These are phyloP conservation scores for Philhelius pedissequus DNA, from an alignment of 2,888 invertebrate genomes.

Conservation along the genomic window DNA sequence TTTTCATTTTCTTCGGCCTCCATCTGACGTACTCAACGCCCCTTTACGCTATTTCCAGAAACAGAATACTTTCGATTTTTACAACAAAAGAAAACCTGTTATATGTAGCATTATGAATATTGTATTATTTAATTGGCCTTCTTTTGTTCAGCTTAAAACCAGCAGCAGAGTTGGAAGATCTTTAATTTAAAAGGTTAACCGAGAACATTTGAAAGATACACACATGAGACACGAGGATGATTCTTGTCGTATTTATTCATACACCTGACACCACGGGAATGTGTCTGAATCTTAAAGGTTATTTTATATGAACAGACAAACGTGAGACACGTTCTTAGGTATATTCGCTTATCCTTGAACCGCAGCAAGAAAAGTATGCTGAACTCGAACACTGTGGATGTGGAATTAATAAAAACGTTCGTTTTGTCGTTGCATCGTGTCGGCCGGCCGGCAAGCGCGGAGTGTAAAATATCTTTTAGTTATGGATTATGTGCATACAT, in stretches of 20 bases:
- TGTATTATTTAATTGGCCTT: background rate
- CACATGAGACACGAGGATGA: background rate
- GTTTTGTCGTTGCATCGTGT: background rate
- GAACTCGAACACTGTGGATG: background rate
- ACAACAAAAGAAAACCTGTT: background rate
- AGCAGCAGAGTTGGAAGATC: background rate
- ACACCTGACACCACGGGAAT: background rate
- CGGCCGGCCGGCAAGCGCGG: no score
- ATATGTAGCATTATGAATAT: no score
- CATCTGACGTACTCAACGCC: background rate
- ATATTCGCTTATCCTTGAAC: slow-evolving; percentile 63
- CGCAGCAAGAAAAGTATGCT: slow-evolving; percentile 19
- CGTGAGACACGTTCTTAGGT: slow-evolving; percentile 26
- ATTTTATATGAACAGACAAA: slow-evolving; percentile 2
- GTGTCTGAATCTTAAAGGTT: slow-evolving; percentile 4
- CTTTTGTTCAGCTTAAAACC: background rate
- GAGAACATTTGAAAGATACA: background rate
- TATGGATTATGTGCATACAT: background rate
- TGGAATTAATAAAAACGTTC: slow-evolving; percentile 35
- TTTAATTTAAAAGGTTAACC: background rate
- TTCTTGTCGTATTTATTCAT: background rate
- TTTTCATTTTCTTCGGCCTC: background rate
- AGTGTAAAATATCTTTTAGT: no score
- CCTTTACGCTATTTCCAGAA: background rate
- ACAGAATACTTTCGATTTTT: slow-evolving; percentile 7